Percentiles rank a stretch among this genome's conserved stretches.
Conservation (phyloP, 2,113 vertebrate genomes). For the Bufo gargarizans region DNA sequence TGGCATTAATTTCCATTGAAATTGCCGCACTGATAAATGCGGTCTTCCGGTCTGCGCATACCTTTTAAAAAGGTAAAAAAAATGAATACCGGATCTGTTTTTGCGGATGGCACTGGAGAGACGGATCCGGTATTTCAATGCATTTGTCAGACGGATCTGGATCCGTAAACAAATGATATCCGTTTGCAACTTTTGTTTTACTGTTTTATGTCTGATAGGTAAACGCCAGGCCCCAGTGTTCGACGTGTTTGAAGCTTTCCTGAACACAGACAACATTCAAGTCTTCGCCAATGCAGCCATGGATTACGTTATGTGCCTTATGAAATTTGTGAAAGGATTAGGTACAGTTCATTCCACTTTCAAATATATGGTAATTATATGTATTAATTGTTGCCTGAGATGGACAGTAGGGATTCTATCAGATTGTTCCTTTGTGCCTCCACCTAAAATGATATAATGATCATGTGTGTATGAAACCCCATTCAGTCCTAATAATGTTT, state of each 20-base stretch:
- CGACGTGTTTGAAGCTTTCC: slow-evolving; percentile 97
- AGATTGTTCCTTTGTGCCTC: background rate
- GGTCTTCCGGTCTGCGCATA: no score
- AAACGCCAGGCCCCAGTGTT: slow-evolving; percentile 94
- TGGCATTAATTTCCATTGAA: no score
- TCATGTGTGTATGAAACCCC: no score
- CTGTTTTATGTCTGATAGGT: slow-evolving; percentile 71
- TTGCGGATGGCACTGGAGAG: no score
- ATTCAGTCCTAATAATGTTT: no score
- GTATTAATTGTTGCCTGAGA: background rate
- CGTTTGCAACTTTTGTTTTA: no score
- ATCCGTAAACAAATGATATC: no score
- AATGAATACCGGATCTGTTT: no score
- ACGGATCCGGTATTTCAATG: no score
- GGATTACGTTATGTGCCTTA: slow-evolving; percentile 99
- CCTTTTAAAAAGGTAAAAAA: no score
- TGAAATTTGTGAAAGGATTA: slow-evolving; percentile 98
- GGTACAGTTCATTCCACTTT: slow-evolving; percentile 71
- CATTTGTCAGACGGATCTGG: no score
- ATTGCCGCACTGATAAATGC: no score
- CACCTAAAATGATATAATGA: background rate
- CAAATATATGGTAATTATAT: background rate
- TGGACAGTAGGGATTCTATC: background rate
- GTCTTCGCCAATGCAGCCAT: slow-evolving; percentile 97
- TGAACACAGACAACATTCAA: slow-evolving; percentile 97